Evolutionary conservation across 2,797 vertebrate species (phyloP).

Genomic region (Carduelis carduelis): DNA sequence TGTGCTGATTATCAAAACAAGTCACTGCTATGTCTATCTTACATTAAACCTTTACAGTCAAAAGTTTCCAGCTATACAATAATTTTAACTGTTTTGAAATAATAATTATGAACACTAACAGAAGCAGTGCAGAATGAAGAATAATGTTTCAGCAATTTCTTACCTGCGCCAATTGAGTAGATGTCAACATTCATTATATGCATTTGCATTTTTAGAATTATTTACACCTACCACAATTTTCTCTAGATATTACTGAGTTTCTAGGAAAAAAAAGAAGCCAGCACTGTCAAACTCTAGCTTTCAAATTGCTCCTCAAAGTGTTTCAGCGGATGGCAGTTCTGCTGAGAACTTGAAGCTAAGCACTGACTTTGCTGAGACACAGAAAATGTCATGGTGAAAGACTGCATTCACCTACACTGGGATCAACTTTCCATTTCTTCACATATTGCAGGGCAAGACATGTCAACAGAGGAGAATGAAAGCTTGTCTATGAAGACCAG

Average conservation of each 20-base stretch:
- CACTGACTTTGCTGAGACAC: background rate
- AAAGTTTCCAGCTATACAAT: background rate
- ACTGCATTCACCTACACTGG: background rate
- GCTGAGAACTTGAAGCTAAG: background rate
- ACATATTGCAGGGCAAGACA: background rate
- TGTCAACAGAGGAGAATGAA: background rate
- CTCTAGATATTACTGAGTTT: background rate
- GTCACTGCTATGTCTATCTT: background rate
- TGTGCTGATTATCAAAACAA: background rate
- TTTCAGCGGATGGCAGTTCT: background rate
- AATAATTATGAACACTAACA: background rate
- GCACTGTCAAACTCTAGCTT: background rate
- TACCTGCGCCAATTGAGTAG: background rate
- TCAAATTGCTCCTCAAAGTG: background rate
- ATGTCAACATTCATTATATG: background rate
- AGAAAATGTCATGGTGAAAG: background rate
- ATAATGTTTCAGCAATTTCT: background rate
- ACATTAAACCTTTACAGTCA: background rate
- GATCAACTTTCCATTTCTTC: background rate
- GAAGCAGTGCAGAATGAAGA: background rate
- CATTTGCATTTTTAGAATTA: background rate
- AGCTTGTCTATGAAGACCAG: background rate
- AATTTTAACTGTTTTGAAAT: background rate
- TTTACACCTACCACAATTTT: background rate
- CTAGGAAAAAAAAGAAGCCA: background rate